Percentiles rank a stretch among this genome's conserved stretches.
Evolutionary conservation across 2,113 vertebrate species (phyloP).

Genomic region (Apteryx owenii): DNA sequence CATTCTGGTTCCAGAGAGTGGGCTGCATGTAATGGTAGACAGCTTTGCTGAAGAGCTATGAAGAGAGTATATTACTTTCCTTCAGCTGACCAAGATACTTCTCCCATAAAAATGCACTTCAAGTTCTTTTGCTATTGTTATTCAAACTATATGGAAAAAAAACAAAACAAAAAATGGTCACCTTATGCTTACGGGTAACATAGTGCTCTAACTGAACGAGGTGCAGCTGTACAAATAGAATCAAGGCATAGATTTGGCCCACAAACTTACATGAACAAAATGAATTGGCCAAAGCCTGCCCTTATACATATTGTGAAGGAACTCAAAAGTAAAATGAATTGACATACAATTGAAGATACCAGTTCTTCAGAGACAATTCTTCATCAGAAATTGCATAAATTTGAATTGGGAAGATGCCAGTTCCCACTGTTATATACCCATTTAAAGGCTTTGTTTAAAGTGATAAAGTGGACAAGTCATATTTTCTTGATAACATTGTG

Average conservation of each 20-base stretch:
- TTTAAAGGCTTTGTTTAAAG: constrained; percentile 30
- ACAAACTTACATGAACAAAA: background rate
- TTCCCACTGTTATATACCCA: constrained; percentile 35
- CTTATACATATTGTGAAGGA: background rate
- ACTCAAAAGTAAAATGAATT: background rate
- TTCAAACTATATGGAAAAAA: background rate
- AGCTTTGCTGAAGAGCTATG: background rate
- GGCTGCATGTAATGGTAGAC: background rate
- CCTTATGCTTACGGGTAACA: background rate
- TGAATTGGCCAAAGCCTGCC: background rate
- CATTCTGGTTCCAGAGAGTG: background rate
- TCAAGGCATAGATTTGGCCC: background rate
- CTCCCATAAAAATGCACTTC: background rate
- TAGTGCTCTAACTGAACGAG: background rate
- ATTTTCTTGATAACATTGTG: constrained; percentile 75
- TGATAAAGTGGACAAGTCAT: constrained; percentile 73
- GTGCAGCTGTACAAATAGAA: background rate
- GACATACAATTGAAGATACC: background rate
- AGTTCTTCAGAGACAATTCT: background rate
- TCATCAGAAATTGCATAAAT: constrained; percentile 34
- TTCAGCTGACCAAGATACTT: background rate
- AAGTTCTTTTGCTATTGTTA: background rate
- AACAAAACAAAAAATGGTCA: background rate
- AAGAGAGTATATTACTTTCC: background rate
- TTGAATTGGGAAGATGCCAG: constrained; percentile 20